Percentiles rank a stretch among this genome's conserved stretches.
phyloP scores from a whole-genome alignment of 2,113 vertebrate genomes.

The Macrotus californicus region DNA sequence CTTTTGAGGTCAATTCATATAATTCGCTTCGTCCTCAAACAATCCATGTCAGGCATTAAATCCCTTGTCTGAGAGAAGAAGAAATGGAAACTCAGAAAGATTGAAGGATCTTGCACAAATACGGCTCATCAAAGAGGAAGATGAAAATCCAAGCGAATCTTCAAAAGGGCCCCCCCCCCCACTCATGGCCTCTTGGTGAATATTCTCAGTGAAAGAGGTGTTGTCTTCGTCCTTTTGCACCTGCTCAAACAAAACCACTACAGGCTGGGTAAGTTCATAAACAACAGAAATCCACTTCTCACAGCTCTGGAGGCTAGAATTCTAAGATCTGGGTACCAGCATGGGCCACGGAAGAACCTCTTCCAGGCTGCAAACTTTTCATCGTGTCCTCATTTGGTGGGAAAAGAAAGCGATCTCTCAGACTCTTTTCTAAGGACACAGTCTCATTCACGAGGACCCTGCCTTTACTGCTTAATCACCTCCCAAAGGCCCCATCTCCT shows the following conservation, averaged over 20 bases:
- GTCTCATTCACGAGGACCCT: neutral
- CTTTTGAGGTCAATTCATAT: neutral
- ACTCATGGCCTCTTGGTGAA: neutral
- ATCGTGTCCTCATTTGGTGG: neutral
- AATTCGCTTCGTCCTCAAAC: neutral
- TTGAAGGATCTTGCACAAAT: neutral
- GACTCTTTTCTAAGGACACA: neutral
- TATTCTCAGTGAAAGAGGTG: neutral
- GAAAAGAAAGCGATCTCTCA: neutral
- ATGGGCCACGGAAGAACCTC: neutral
- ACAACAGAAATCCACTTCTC: neutral
- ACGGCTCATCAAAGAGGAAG: neutral
- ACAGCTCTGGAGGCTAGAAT: neutral
- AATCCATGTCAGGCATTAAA: neutral
- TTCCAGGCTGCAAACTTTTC: neutral
- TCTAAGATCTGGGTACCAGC: neutral
- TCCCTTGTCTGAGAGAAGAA: neutral
- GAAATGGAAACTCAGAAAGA: neutral
- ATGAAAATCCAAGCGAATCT: neutral
- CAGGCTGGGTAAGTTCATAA: neutral
- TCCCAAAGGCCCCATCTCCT: neutral
- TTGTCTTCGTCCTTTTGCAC: neutral
- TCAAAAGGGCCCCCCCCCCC: neutral
- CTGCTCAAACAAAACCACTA: neutral
- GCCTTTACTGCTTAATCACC: neutral